phyloP scores from a whole-genome alignment of 2,797 vertebrate species.

The Ibycter americanus region DNA sequence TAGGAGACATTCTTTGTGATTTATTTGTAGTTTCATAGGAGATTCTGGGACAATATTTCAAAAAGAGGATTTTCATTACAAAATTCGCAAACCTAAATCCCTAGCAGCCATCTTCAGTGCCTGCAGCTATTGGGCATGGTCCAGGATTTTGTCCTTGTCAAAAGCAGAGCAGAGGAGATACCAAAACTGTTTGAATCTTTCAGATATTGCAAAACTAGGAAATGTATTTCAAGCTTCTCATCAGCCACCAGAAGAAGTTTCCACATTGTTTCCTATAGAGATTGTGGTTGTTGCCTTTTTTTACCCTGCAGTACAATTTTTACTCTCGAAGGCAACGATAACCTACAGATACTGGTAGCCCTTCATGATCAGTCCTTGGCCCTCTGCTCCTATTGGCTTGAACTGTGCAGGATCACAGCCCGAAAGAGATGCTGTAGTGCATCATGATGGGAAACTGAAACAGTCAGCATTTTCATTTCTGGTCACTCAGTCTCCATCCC shows the following conservation, averaged over 20 bases:
- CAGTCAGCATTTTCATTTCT: not conserved
- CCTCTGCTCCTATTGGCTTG: not conserved
- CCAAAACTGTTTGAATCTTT: not conserved
- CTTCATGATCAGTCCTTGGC: not conserved
- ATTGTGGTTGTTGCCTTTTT: not conserved
- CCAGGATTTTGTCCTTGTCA: constrained; percentile 37
- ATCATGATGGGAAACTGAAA: not conserved
- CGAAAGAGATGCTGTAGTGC: not conserved
- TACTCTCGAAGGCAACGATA: not conserved
- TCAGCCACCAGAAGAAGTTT: not conserved
- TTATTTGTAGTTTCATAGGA: constrained; percentile 21
- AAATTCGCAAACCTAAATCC: constrained; percentile 18
- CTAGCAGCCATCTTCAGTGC: not conserved
- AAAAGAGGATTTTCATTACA: constrained; percentile 34
- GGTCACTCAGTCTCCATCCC: accelerated
- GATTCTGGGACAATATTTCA: constrained; percentile 21
- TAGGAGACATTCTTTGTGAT: constrained; percentile 16
- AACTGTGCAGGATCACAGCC: not conserved
- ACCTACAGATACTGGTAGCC: not conserved
- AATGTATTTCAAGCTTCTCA: not conserved
- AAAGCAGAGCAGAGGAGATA: not conserved
- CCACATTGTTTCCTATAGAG: not conserved
- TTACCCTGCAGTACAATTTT: not conserved
- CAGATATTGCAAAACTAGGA: not conserved
- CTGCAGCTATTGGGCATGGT: not conserved